Conservation (phyloP, 2,797 vertebrate species). For the Hyperoplus lanceolatus region DNA sequence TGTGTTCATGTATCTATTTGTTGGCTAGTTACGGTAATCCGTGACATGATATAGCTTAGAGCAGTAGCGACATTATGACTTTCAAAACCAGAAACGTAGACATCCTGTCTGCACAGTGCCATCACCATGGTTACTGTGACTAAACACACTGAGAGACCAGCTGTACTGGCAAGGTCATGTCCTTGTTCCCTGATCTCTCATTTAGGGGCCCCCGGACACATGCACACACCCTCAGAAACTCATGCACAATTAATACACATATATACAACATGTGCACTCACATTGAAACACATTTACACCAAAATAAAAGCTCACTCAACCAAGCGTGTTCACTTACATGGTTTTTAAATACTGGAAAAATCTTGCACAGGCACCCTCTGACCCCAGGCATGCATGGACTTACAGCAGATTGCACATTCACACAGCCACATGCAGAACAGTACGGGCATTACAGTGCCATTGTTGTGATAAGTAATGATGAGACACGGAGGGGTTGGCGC, state of each 20-base stretch:
- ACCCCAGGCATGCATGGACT: not conserved
- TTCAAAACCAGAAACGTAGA: slow-evolving; percentile 78
- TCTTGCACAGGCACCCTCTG: not conserved
- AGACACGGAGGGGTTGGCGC: slow-evolving; percentile 56
- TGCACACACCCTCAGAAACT: slow-evolving; percentile 25
- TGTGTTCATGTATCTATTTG: slow-evolving; percentile 47
- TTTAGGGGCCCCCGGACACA: slow-evolving; percentile 52
- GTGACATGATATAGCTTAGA: slow-evolving; percentile 69
- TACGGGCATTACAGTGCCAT: slow-evolving; percentile 60
- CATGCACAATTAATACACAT: slow-evolving; percentile 20
- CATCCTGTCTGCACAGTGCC: slow-evolving; percentile 75
- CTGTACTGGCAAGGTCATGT: slow-evolving; percentile 80
- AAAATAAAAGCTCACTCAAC: not conserved
- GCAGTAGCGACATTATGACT: slow-evolving; percentile 75
- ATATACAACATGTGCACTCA: slow-evolving; percentile 14
- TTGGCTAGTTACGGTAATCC: slow-evolving; percentile 67
- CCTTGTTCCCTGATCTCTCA: slow-evolving; percentile 66
- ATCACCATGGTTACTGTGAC: slow-evolving; percentile 74
- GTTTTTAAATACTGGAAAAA: slow-evolving; percentile 3
- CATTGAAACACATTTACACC: not conserved
- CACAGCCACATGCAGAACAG: slow-evolving; percentile 22
- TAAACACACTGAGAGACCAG: slow-evolving; percentile 78
- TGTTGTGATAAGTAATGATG: slow-evolving; percentile 80
- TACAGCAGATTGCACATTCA: not conserved
- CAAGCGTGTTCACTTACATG: not conserved